Evolutionary conservation across 2,113 vertebrate genomes (phyloP).

Genomic region (Hypanus sabinus): DNA sequence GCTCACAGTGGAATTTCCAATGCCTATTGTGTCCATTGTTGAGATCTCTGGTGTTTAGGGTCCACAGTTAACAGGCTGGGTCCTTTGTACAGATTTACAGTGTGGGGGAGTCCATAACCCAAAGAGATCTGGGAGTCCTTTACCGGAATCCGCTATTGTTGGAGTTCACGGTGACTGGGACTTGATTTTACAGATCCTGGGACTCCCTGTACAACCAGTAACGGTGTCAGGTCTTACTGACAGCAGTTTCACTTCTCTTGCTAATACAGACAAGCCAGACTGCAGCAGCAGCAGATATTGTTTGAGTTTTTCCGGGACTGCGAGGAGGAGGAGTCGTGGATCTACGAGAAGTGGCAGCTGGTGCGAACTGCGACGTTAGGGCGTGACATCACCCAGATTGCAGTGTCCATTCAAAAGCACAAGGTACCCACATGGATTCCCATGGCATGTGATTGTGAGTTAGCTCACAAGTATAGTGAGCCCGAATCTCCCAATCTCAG

Average conservation of each 20-base stretch:
- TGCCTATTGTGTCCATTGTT: not conserved
- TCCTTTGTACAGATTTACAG: not conserved
- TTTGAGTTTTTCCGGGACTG: constrained; percentile 72
- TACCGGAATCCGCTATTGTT: not conserved
- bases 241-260: not conserved
- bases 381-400: constrained; percentile 65
- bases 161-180: not conserved
- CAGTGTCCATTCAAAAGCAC: constrained; percentile 64
- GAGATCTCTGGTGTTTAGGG: not conserved
- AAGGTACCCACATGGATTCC: constrained; percentile 57
- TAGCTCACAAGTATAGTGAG: no score
- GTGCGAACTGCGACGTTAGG: constrained; percentile 55
- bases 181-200: not conserved
- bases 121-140: not conserved
- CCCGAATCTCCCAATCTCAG: not conserved
- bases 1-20: not conserved
- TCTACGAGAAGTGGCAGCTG: constrained; percentile 60
- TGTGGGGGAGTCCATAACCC: not conserved
- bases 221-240: not conserved
- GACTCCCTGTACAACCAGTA: no score
- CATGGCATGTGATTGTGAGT: no score
- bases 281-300: constrained; percentile 63
- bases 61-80: not conserved
- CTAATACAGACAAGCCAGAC: constrained; percentile 55
- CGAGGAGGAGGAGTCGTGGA: constrained; percentile 71